Evolutionary conservation across 2,113 vertebrate species (phyloP).

Genomic region (Sander lucioperca): DNA sequence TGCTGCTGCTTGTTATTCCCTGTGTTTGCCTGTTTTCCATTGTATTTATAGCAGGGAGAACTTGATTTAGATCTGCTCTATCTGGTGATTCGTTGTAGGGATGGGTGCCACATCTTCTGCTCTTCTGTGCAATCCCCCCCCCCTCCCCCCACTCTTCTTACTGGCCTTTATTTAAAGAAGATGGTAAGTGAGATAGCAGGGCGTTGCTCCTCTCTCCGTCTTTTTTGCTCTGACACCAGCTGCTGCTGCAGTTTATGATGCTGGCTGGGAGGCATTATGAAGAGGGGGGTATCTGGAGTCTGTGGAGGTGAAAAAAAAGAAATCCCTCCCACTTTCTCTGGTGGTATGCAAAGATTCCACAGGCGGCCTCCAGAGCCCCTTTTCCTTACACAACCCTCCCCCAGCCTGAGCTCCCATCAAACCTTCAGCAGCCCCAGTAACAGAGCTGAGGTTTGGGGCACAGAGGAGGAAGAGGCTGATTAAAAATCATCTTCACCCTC

Average conservation of each 20-base stretch:
- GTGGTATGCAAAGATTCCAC: constrained; percentile 74
- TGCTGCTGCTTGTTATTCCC: constrained; percentile 68
- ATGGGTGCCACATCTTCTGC: constrained; percentile 63
- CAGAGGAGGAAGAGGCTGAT: constrained; percentile 41
- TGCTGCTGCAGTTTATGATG: constrained; percentile 72
- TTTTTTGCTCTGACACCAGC: constrained; percentile 61
- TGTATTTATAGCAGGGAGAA: constrained; percentile 78
- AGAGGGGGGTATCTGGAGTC: constrained; percentile 14
- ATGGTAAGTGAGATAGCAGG: constrained; percentile 69
- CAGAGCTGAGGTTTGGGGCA: constrained; percentile 38
- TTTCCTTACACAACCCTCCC: constrained; percentile 57
- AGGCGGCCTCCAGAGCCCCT: constrained; percentile 67
- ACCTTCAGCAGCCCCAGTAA: constrained; percentile 57
- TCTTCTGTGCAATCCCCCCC: constrained; percentile 28
- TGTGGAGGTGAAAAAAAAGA: constrained; percentile 49
- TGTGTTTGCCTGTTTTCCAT: constrained; percentile 67
- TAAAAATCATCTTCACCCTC: constrained; percentile 42
- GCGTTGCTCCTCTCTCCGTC: constrained; percentile 51
- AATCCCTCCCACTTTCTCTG: constrained; percentile 70
- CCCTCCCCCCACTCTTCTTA: constrained; percentile 37
- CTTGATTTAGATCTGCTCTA: constrained; percentile 81
- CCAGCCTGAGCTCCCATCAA: constrained; percentile 48
- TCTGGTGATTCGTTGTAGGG: constrained; percentile 74
- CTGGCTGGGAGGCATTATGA: constrained; percentile 43
- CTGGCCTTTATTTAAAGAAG: constrained; percentile 72